Base-by-base conservation (phyloP, 2,113 vertebrate genomes). In the Numida meleagris region DNA sequence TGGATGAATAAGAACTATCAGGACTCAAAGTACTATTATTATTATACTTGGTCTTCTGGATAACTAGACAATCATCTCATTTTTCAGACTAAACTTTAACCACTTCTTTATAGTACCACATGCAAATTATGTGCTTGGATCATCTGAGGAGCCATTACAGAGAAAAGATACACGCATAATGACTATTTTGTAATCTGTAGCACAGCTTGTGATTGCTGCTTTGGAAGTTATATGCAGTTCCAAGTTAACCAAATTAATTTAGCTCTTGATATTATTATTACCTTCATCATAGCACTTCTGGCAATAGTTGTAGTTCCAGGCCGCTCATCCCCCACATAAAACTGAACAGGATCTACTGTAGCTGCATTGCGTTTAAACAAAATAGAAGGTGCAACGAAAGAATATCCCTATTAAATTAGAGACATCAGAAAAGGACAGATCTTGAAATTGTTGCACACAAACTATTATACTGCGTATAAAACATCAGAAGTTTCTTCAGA, bases 241-340 rank as follows among this genome's bases (percentile, higher is more conserved):
- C 42, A 88, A 81, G 33, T 82, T 75, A 81, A 83, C 6, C 31
- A 83, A 82, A 83, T 74, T 59, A 86, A 90, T 81, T 85, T 42
- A 81, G 27, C 12, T 90, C 48, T 89, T 68, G n/a, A 75, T 90
- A 83, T 53, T 82, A 86, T 66, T 42, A 94, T 67, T 97, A 99
- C 99, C 99, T 99, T 99, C 98, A 99, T 98, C 99, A 99, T 99
- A 82, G 98, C 99, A 88, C 99, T 99, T 95, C 99, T 98, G 80
- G 99, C 99, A 70, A 99, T 99, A 53, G 97, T 98, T 33, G 98
- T 98, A 48, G 97, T 96, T 81, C 98, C 99, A 14, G 99, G 99
- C 53, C 98, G 98, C 45, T 99, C 98, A 9, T 97, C 97, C 59
- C 96, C 98, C 53, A 98, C 89, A 53, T 98, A 98, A 96, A 99